phyloP scores from a whole-genome alignment of 2,888 invertebrate species.

The Loripinus fragilis region DNA sequence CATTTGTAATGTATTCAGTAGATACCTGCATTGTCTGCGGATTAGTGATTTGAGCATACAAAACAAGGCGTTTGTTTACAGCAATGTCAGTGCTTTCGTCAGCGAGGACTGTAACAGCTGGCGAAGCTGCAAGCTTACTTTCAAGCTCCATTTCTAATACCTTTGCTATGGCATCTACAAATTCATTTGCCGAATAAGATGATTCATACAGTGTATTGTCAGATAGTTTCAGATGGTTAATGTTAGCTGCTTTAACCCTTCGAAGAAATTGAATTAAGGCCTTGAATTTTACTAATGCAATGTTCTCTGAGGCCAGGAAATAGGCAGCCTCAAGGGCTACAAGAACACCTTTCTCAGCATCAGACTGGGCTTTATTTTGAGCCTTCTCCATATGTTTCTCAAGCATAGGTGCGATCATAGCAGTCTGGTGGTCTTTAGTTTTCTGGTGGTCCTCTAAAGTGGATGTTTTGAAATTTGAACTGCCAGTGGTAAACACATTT shows the following conservation, averaged over 20 bases:
- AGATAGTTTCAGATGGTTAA: neutral
- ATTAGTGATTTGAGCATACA: conserved; percentile 37
- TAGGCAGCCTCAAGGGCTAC: neutral
- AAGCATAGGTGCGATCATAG: neutral
- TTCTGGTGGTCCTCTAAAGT: neutral
- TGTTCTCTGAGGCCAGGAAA: neutral
- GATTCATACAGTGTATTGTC: neutral
- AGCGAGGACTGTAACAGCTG: conserved; percentile 33
- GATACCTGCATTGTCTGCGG: neutral
- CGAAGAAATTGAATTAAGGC: neutral
- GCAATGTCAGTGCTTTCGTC: conserved; percentile 52
- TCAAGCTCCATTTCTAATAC: neutral
- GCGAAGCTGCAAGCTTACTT: conserved; percentile 12
- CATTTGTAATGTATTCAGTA: conserved; percentile 17
- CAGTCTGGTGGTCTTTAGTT: neutral
- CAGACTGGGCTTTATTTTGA: neutral
- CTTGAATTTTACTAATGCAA: neutral
- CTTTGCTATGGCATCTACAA: neutral
- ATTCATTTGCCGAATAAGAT: neutral
- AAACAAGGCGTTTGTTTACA: conserved; percentile 42
- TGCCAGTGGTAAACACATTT: neutral
- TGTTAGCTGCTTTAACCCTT: neutral
- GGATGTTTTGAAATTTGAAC: neutral
- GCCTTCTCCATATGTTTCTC: neutral
- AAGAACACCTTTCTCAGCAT: neutral